Conservation (phyloP, 2,113 vertebrate species). For the Romanogobio albipinnatus region DNA sequence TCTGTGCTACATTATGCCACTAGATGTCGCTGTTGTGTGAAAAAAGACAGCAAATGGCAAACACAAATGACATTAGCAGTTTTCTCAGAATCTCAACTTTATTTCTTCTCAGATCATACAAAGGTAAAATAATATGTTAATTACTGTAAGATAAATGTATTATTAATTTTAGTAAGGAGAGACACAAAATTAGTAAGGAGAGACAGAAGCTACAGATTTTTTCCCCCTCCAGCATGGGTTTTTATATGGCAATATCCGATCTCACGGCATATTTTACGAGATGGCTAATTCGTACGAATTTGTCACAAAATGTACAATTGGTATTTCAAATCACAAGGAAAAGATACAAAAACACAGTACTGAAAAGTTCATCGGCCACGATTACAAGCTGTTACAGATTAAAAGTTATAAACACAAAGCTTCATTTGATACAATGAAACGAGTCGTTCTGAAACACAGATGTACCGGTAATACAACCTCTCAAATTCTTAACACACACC, state of each 20-base stretch:
- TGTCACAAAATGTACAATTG: neutral
- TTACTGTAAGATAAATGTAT: neutral
- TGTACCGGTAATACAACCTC: neutral
- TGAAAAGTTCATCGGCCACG: neutral
- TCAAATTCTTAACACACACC: neutral
- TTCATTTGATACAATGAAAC: neutral
- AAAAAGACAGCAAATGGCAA: neutral
- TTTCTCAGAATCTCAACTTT: neutral
- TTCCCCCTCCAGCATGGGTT: neutral
- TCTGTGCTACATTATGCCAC: neutral
- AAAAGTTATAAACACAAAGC: neutral
- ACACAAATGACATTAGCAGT: neutral
- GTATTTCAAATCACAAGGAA: neutral
- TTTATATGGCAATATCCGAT: neutral
- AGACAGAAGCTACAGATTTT: neutral
- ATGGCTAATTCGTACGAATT: no score
- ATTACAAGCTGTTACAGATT: neutral
- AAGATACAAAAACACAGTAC: neutral
- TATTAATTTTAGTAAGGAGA: neutral
- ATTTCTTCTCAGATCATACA: conserved; percentile 3
- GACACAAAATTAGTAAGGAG: no score
- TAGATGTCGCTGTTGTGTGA: conserved; percentile 25
- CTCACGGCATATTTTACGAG: no score
- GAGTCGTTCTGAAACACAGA: neutral
- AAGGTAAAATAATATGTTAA: neutral